phyloP scores from a whole-genome alignment of 1,140 invertebrate species.

The Scaptomyza hsui region DNA sequence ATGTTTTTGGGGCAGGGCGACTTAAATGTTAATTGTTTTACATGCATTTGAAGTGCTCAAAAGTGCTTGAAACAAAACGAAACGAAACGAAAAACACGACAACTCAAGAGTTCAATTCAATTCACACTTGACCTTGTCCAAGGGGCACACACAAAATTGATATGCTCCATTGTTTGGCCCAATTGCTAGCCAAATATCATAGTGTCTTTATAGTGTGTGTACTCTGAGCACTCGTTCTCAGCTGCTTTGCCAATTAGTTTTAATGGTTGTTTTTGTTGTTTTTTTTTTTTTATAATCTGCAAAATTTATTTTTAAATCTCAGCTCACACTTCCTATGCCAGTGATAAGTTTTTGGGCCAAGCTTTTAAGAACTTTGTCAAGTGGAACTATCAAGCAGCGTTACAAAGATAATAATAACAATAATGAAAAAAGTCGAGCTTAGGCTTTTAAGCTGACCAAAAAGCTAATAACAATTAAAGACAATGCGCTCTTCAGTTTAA shows the following conservation, averaged over 20 bases:
- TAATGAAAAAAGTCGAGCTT: slow-evolving; percentile 9
- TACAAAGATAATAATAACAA: slow-evolving; percentile 46
- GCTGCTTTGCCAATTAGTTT: slow-evolving; percentile 60
- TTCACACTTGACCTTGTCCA: slow-evolving; percentile 64
- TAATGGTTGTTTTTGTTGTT: slow-evolving; percentile 28
- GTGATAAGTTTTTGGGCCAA: neutral
- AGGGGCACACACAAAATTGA: slow-evolving; percentile 25
- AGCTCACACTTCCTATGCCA: slow-evolving; percentile 47
- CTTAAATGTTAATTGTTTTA: slow-evolving; percentile 46
- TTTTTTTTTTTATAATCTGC: slow-evolving; percentile 29
- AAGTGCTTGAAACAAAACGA: neutral
- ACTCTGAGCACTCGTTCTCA: neutral
- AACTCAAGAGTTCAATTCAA: slow-evolving; percentile 39
- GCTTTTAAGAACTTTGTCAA: slow-evolving; percentile 41
- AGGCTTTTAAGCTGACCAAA: neutral
- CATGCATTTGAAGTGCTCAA: slow-evolving; percentile 31
- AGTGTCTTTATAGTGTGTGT: neutral
- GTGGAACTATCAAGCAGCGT: slow-evolving; percentile 8
- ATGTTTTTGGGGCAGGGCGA: slow-evolving; percentile 23
- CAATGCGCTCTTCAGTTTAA: slow-evolving; percentile 7
- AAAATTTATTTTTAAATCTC: slow-evolving; percentile 25
- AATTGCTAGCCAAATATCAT: slow-evolving; percentile 17
- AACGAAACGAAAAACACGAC: neutral
- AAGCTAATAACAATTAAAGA: neutral
- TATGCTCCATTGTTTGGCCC: slow-evolving; percentile 46